Base-by-base conservation (phyloP, 2,888 invertebrate species). In the Branchinecta sandiegonensis region DNA sequence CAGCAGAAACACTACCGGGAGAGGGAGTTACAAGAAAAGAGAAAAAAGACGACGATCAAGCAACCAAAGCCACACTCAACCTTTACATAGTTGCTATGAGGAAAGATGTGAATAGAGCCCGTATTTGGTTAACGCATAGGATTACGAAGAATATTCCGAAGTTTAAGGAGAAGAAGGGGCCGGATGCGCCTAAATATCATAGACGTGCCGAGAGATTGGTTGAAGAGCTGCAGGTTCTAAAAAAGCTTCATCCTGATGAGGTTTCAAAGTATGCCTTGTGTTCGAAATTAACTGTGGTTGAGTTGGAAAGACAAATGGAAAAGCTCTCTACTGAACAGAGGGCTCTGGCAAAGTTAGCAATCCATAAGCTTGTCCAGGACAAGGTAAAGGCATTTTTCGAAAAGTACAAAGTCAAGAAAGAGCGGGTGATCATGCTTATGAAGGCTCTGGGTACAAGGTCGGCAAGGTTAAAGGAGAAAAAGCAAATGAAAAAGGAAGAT, bases 241-340 rank as follows among this genome's bases (percentile, higher is more conserved):
- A 69, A 5, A 65, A 65, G 46, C 14, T 65, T n/a, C 65, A 65
- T 47, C 37, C 37, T n/a, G 69, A 69, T 65, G 67, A 67, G n/a
- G 69, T 69, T 1, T 65, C 69, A 13, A 69, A 69, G 48, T 69
- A 65, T 69, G 69, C 69, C 6, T 68, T 69, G 14, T 68, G 69
- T 48, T 66, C 56, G 12, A 69, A 68, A 47, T 50, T 67, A 65
- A 48, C 47, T 14, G 50, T 46, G 9, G 9, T 2, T 4, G 65
- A 48, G 17, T 47, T 48, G 13, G 12, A 17, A 11, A 68, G 47
- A 47, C 23, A 50, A 65, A 65, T 48, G 17, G 67, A 68, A 48
- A 13, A 47, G 6, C n/a, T 69, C 8, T 47, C 68, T 37, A 46
- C 50, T 9, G 68, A 69, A 6, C 69, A 69, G 66, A 46, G 68